phyloP scores from a whole-genome alignment of 1,140 invertebrate species.

The Calycopis cecrops region DNA sequence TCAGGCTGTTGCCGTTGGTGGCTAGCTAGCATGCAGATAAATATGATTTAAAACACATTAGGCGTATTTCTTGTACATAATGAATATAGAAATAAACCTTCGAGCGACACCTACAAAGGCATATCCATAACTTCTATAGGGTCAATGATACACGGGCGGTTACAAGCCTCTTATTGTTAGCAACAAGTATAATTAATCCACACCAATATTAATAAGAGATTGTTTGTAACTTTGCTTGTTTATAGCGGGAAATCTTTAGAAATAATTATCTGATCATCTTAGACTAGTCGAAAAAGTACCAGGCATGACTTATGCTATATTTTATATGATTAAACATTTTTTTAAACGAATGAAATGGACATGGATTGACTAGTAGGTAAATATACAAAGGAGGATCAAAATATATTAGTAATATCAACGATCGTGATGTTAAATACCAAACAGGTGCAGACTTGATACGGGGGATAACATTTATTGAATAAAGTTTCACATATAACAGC shows the following conservation, averaged over 20 bases:
- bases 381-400: too few relatives aligned
- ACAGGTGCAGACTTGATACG: neutral
- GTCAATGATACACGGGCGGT: slow-evolving; percentile 4
- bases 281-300: too few relatives aligned
- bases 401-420: neutral
- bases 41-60: slow-evolving; percentile 14
- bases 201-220: too few relatives aligned
- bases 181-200: neutral
- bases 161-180: neutral
- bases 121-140: slow-evolving; percentile 8
- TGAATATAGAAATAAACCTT: slow-evolving; percentile 17
- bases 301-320: too few relatives aligned
- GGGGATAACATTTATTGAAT: neutral
- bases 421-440: neutral
- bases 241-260: too few relatives aligned
- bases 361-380: too few relatives aligned
- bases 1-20: too few relatives aligned
- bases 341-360: too few relatives aligned
- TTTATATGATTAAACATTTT: too few relatives aligned
- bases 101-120: slow-evolving; percentile 13
- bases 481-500: neutral
- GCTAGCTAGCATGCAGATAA: neutral
- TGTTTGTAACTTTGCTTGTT: too few relatives aligned
- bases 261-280: too few relatives aligned
- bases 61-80: slow-evolving; percentile 12